Conservation (phyloP, 2,888 invertebrate genomes). For the Zootermopsis nevadensis region DNA sequence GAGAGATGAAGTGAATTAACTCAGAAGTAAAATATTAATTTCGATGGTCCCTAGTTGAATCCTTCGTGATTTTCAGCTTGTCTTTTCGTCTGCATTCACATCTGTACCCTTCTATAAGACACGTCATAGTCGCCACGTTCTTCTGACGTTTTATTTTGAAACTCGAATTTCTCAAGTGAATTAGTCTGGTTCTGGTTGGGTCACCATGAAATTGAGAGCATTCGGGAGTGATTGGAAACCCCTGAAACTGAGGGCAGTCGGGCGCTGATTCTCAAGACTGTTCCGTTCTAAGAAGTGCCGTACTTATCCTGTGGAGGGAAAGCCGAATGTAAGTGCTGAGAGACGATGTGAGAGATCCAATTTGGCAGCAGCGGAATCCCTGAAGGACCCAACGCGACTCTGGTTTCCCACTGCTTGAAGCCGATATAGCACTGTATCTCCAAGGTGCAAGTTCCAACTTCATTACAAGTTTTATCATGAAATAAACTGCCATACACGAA, state of each 20-base stretch:
- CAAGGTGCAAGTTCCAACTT: constrained; percentile 1
- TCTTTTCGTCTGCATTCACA: too few species aligned
- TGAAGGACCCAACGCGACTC: background rate
- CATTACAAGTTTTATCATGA: background rate
- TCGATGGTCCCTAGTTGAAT: too few species aligned
- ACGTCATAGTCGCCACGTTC: too few species aligned
- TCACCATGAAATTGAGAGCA: background rate
- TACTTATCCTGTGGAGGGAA: background rate
- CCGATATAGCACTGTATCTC: background rate
- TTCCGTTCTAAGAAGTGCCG: background rate
- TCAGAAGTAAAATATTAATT: too few species aligned
- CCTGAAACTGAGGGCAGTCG: background rate
- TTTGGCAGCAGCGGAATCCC: background rate
- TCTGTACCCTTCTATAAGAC: too few species aligned
- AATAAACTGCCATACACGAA: too few species aligned
- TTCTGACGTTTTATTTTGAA: too few species aligned
- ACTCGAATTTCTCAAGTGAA: too few species aligned
- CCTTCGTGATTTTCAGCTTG: too few species aligned
- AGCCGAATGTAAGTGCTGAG: background rate
- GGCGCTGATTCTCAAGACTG: too few species aligned
- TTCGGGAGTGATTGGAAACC: background rate
- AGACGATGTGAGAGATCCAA: background rate
- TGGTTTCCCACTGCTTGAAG: too few species aligned
- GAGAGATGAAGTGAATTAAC: too few species aligned
- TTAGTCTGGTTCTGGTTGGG: background rate